Percentiles rank a stretch among this genome's conserved stretches.
These are phyloP conservation scores for Solea solea DNA, from an alignment of 2,113 vertebrate species.

Conservation along the genomic window DNA sequence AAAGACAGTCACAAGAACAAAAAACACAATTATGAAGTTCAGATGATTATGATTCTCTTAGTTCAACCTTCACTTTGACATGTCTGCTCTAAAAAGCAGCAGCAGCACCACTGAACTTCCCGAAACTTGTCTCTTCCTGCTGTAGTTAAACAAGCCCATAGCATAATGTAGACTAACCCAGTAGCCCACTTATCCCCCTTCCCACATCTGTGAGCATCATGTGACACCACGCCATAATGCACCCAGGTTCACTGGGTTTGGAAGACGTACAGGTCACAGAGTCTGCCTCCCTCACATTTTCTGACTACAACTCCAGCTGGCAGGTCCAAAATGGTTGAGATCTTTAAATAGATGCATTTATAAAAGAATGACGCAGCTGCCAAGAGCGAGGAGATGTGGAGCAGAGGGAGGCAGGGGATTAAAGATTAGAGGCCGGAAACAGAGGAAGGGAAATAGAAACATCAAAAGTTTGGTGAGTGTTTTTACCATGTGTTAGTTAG, in stretches of 20 bases:
- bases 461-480: background rate
- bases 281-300: conserved; percentile 23
- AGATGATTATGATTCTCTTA: too few relatives aligned
- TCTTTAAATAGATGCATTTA: conserved; percentile 56
- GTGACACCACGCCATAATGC: background rate
- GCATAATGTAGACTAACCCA: conserved; percentile 60
- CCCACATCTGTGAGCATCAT: conserved; percentile 44
- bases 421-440: conserved; percentile 14
- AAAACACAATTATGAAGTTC: background rate
- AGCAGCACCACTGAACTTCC: background rate
- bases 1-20: conserved; percentile 45
- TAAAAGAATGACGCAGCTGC: conserved; percentile 28
- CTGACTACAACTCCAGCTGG: conserved; percentile 30
- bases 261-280: conserved; percentile 29
- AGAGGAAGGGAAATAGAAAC: background rate
- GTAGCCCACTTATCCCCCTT: conserved; percentile 49
- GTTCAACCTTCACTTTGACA: background rate
- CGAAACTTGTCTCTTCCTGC: conserved; percentile 8
- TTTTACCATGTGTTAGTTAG: background rate
- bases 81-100: background rate
- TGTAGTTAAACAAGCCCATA: conserved; percentile 47
- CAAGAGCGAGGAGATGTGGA: conserved; percentile 24
- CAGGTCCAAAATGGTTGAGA: conserved; percentile 34
- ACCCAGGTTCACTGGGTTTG: conserved; percentile 55
- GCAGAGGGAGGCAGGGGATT: conserved; percentile 9